Percentiles rank a stretch among this genome's conserved stretches.
These are phyloP conservation scores for Hyles euphorbiae DNA, from an alignment of 1,140 invertebrate species.

Conservation along the genomic window DNA sequence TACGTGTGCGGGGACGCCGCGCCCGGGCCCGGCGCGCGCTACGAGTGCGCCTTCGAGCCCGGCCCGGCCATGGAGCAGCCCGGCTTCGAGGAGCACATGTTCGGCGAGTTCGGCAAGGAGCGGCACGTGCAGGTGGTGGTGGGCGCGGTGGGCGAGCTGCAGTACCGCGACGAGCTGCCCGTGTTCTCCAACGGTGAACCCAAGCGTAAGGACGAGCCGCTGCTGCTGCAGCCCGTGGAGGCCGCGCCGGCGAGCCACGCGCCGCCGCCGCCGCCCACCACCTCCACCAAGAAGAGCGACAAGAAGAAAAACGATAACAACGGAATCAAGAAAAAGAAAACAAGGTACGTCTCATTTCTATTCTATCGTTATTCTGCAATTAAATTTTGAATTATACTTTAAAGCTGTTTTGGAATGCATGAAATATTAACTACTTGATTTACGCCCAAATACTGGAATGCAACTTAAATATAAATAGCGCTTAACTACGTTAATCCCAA, in stretches of 20 bases:
- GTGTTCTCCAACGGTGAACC: constrained; percentile 61
- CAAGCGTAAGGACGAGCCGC: constrained; percentile 74
- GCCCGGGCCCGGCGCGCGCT: constrained; percentile 43
- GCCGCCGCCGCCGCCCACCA: constrained; percentile 44
- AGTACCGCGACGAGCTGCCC: constrained; percentile 74
- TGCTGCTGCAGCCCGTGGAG: constrained; percentile 71
- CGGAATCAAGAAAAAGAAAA: constrained; percentile 95
- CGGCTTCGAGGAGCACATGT: constrained; percentile 85
- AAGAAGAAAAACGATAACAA: constrained; percentile 92
- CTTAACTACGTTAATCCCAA: too few species aligned
- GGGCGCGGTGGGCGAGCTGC: constrained; percentile 76
- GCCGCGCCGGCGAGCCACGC: constrained; percentile 38
- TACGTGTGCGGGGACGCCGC: constrained; percentile 59
- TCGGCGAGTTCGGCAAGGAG: constrained; percentile 82
- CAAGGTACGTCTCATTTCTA: constrained; percentile 78
- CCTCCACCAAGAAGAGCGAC: constrained; percentile 79
- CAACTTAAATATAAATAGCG: too few species aligned
- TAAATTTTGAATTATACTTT: not conserved
- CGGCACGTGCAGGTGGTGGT: constrained; percentile 83
- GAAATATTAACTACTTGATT: too few species aligned
- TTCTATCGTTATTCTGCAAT: not conserved
- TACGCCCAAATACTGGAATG: too few species aligned
- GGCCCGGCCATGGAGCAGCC: constrained; percentile 79
- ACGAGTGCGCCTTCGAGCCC: constrained; percentile 59
- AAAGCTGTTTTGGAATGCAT: too few species aligned